Conservation (phyloP, 1,140 invertebrate genomes). For the Aleiodes sp. region DNA sequence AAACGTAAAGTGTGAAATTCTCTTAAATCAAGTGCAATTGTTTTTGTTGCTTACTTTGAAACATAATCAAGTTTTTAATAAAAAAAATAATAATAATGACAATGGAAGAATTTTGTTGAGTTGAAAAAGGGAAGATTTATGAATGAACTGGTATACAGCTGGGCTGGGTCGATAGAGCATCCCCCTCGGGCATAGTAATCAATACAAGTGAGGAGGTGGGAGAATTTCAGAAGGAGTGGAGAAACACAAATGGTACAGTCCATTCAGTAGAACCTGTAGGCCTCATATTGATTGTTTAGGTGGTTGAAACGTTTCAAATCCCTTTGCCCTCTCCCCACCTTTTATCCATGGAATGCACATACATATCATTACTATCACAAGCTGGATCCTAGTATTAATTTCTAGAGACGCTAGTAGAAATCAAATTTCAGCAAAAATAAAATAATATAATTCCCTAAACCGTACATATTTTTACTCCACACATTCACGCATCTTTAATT, state of each 20-base stretch:
- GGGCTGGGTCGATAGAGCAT: conserved; percentile 59
- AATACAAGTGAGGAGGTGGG: conserved; percentile 44
- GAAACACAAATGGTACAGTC: conserved; percentile 57
- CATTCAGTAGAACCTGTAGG: conserved; percentile 58
- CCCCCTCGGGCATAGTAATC: conserved; percentile 57
- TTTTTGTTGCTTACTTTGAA: too few species aligned
- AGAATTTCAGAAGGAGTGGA: conserved; percentile 43
- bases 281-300: conserved; percentile 52
- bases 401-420: too few species aligned
- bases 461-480: too few species aligned
- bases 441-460: background rate
- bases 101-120: background rate
- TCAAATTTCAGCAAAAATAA: background rate
- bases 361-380: too few species aligned
- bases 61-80: too few species aligned
- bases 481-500: too few species aligned
- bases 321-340: background rate
- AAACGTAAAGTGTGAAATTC: background rate
- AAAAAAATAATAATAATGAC: too few species aligned
- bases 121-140: conserved; percentile 53
- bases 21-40: too few species aligned
- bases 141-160: conserved; percentile 61
- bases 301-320: background rate
- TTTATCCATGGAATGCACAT: background rate
- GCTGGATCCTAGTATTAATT: too few species aligned